Percentiles rank a stretch among this genome's conserved stretches.
These are phyloP conservation scores for Corythornis vintsioides DNA, from an alignment of 2,113 vertebrate genomes.

Conservation along the genomic window DNA sequence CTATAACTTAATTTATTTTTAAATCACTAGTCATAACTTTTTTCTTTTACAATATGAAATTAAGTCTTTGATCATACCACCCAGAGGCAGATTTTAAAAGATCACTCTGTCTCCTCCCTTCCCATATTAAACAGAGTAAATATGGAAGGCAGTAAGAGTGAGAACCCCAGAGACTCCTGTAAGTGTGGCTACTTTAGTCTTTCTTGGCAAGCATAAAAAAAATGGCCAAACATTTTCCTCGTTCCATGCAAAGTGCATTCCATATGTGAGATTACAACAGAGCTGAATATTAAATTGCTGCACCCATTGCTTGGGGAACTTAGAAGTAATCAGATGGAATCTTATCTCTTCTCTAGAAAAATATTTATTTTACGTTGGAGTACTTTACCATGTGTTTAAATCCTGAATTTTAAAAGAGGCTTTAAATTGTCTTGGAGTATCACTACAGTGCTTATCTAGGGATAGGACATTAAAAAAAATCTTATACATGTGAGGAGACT, in stretches of 20 bases:
- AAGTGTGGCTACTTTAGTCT: not conserved
- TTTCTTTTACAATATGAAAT: not conserved
- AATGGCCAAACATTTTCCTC: not conserved
- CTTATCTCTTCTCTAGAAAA: conserved; percentile 16
- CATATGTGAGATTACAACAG: not conserved
- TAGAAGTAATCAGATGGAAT: conserved; percentile 10
- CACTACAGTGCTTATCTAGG: not conserved
- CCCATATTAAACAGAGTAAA: not conserved
- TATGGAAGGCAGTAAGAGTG: not conserved
- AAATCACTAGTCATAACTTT: not conserved
- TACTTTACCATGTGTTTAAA: not conserved
- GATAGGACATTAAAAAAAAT: not conserved
- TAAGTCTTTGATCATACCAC: not conserved
- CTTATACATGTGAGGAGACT: not conserved
- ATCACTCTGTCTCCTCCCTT: not conserved
- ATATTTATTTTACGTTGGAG: conserved; percentile 11
- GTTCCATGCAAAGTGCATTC: not conserved
- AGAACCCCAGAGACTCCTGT: not conserved
- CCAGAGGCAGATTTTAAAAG: not conserved
- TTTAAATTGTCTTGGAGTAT: not conserved
- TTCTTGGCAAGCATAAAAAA: not conserved
- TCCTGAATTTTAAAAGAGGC: not conserved
- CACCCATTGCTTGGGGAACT: not conserved
- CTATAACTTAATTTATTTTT: not conserved
- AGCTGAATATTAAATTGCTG: not conserved